A percentile compares a stretch with the other conserved stretches of the same genome.
Conservation (phyloP, 2,888 invertebrate species). For the Lasioglossum oenotherae region DNA sequence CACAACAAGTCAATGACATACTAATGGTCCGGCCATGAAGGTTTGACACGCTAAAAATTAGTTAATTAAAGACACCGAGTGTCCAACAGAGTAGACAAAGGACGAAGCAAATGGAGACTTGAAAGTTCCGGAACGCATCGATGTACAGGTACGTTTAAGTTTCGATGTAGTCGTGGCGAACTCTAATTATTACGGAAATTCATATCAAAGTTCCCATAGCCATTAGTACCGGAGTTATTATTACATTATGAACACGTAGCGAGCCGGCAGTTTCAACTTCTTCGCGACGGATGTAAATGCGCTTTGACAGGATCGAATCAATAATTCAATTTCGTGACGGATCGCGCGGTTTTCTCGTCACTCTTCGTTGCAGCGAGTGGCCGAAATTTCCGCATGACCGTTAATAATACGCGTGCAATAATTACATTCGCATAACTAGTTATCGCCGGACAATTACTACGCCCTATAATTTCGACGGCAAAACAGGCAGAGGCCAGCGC, state of each 20-base stretch:
- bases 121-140: conserved; percentile 24
- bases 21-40: too few species aligned
- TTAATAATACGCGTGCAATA: background rate
- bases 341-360: background rate
- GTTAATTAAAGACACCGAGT: background rate
- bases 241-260: background rate
- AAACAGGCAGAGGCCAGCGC: background rate
- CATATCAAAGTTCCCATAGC: conserved; percentile 55
- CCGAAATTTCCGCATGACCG: background rate
- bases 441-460: conserved; percentile 17
- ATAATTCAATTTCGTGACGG: background rate
- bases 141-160: conserved; percentile 56
- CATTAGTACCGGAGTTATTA: conserved; percentile 38
- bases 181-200: conserved; percentile 62
- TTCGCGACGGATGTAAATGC: background rate
- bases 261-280: background rate
- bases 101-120: conserved; percentile 22
- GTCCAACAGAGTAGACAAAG: background rate
- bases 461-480: conserved; percentile 5
- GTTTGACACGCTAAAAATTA: background rate
- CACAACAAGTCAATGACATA: too few species aligned
- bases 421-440: conserved; percentile 10
- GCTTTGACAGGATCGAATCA: background rate
- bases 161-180: conserved; percentile 47
- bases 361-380: background rate